A percentile compares a stretch with the other conserved stretches of the same genome.
Evolutionary conservation across 2,797 vertebrate species (phyloP).

Genomic region (Ctenopoma multispine): DNA sequence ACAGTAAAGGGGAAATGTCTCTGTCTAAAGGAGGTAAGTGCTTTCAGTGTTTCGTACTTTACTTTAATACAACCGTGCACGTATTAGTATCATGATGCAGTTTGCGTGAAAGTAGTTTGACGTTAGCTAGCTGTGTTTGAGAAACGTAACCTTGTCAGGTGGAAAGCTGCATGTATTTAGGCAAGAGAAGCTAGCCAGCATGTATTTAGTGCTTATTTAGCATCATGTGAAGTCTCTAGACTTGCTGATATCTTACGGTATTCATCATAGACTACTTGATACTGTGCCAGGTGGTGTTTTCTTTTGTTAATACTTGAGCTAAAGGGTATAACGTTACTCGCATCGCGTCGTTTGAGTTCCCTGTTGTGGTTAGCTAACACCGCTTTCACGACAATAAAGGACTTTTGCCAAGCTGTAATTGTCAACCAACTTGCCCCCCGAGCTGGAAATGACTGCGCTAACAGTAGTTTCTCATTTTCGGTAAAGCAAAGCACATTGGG

Average conservation of each 20-base stretch:
- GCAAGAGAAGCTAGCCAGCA: conserved; percentile 66
- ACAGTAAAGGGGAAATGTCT: conserved; percentile 94
- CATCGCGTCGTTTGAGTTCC: conserved; percentile 31
- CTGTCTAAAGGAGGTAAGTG: conserved; percentile 91
- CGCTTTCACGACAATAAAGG: conserved; percentile 49
- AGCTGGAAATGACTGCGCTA: conserved; percentile 33
- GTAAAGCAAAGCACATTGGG: conserved; percentile 19
- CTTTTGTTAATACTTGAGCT: conserved; percentile 15
- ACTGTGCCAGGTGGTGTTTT: background rate
- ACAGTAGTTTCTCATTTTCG: conserved; percentile 21
- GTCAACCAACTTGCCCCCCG: conserved; percentile 18
- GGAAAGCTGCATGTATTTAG: conserved; percentile 85
- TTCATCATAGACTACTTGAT: background rate
- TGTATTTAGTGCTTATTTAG: conserved; percentile 65
- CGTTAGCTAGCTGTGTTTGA: conserved; percentile 63
- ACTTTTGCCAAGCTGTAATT: conserved; percentile 51
- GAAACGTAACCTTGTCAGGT: conserved; percentile 80
- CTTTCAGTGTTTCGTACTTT: conserved; percentile 4
- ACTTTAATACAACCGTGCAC: conserved; percentile 40
- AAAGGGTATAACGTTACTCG: background rate
- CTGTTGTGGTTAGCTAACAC: conserved; percentile 56
- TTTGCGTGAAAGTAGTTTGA: conserved; percentile 56
- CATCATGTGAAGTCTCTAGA: conserved; percentile 15
- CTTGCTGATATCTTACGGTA: conserved; percentile 1
- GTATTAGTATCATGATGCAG: conserved; percentile 23